Base-by-base conservation (phyloP, 1,140 invertebrate genomes). In the Drosophila nigromelanica region DNA sequence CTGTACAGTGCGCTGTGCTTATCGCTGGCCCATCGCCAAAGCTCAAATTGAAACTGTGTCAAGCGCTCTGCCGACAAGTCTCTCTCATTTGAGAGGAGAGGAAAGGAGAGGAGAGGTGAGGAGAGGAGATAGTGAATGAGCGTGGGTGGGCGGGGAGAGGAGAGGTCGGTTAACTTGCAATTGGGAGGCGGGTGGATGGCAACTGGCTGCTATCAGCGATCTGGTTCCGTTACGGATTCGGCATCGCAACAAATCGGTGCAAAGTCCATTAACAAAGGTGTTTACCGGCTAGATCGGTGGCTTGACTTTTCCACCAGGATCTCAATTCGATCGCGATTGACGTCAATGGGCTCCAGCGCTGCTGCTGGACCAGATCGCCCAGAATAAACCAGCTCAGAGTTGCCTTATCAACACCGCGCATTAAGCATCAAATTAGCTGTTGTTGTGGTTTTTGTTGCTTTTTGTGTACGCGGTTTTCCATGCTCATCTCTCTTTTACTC, bases 291-390 rank as follows among this genome's bases (percentile, higher is more conserved):
- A 24, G 35, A 3, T 21, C 21, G 8, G 64, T 42, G 33, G 37
- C 27, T 73, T 73, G 71, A 73, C 69, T 69, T 73, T 69, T 69
- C 64, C 71, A 61, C 33, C 71, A 73, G 71, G 71, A 73, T 73
- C 61, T 73, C 58, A 43, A 24, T 51, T 27, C 40, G 33, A 35
- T 35, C 33, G 56, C 58, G 56, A 73, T 73, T 73, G 71, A 73
- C 71, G 71, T 73, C 71, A 73, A 73, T 73, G n/a, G 56, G 18
- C 30, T 40, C 21, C 59, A 60, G 5, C 27, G 27, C 27, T 42
- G 43, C 33, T 42, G 52, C 54, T 58, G 42, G 62, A 58, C 24
- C 54, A 37, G 55, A 55, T 63, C 35, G 68, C 27, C 30, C 62
- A 51, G 47, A 73, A 60, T 51, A 58, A 48, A 67, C 35, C 71